These are phyloP conservation scores for Periparus ater DNA, from an alignment of 2,797 vertebrate species.

Conservation along the genomic window DNA sequence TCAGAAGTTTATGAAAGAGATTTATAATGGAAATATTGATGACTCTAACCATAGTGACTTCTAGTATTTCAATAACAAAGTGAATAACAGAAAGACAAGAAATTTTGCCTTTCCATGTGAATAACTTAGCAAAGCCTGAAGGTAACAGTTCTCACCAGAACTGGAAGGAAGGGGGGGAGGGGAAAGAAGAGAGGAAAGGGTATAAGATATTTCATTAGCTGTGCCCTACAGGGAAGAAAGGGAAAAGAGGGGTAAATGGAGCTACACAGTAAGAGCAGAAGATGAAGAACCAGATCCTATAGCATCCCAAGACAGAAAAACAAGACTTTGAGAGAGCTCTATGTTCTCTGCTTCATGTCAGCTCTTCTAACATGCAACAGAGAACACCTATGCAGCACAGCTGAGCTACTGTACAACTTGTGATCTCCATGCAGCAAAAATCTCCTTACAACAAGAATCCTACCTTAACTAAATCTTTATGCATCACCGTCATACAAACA, in stretches of 20 bases:
- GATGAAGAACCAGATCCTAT: neutral
- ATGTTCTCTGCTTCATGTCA: neutral
- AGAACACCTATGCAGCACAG: neutral
- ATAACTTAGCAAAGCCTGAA: neutral
- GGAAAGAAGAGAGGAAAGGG: accelerated
- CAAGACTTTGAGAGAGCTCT: neutral
- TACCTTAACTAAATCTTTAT: neutral
- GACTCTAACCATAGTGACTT: conserved; percentile 52
- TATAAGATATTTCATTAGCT: neutral
- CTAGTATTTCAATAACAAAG: conserved; percentile 33
- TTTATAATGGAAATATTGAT: conserved; percentile 56
- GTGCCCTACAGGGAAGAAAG: neutral
- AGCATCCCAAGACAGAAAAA: neutral
- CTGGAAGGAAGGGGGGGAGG: neutral
- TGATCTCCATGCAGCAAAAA: accelerated
- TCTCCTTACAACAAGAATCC: neutral
- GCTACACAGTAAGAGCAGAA: neutral
- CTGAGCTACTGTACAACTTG: neutral
- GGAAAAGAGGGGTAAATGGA: neutral
- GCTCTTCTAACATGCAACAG: neutral
- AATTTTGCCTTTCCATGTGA: neutral
- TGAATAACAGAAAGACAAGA: neutral
- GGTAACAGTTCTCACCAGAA: neutral
- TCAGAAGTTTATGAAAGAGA: conserved; percentile 36
- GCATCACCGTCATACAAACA: neutral